Base-by-base conservation (phyloP, 2,113 vertebrate genomes). In the Galeopterus variegatus region DNA sequence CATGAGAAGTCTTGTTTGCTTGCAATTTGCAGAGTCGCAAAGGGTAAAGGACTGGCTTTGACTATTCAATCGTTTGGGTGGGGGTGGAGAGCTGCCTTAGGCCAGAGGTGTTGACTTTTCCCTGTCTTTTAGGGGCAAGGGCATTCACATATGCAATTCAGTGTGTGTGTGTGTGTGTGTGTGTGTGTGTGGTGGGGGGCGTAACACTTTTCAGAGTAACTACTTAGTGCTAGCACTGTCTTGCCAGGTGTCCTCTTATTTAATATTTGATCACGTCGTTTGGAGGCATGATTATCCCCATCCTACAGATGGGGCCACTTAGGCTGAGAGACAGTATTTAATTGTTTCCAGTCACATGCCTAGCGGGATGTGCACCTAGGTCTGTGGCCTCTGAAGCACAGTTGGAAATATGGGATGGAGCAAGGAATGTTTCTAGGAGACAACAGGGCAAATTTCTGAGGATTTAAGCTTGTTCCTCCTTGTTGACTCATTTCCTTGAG, bases 1-100 rank as follows among this genome's bases (percentile, higher is more conserved):
- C 96, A 85, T 76, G 93, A 95, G 96, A 79, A 15, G 93, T 97
- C 96, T 97, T 98, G 96, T 98, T 97, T 97, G 96, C 92, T 95
- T 67, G 92, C 90, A 65, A 45, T 97, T 97, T 97, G 94, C 87
- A 62, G 89, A 95, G 70, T 95, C 0, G 70, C 70, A 64, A 96
- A 62, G 94, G 91, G 95, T 96, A 76, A 97, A 97, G 96, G 93
- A 60, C 85, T 14, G 90, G 96, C 93, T 97, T 96, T 97, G 93
- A 96, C 93, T 95, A 96, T 97, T 97, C 92, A 95, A 11, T 94
- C 69, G 72, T 58, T 67, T 0, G 0, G 52, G 45, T 83, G 86
- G 69, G 89, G 82, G 86, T 28, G 23, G 95, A 92, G 85, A 76
- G 70, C 54, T 52, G 90, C 93, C 60, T 67, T 5, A 31, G 79